A percentile compares a stretch with the other conserved stretches of the same genome.
Conservation (phyloP, 2,797 vertebrate species). For the Falco naumanni region DNA sequence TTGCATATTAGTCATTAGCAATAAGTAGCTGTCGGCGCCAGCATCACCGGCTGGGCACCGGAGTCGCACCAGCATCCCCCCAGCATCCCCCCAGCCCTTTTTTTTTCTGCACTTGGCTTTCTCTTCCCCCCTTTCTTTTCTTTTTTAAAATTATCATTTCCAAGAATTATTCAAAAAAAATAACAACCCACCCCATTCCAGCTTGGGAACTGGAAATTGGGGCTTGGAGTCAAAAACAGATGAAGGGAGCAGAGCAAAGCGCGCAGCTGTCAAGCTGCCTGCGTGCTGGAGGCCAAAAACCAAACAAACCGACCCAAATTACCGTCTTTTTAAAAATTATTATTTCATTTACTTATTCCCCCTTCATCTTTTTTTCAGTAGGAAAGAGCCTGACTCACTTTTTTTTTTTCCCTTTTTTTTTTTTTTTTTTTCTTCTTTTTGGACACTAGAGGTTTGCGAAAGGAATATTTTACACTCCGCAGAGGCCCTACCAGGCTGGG, state of each 20-base stretch:
- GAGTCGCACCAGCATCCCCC: neutral
- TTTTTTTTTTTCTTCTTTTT: neutral
- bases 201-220: neutral
- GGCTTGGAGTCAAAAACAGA: neutral
- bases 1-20: accelerated
- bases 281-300: neutral
- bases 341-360: neutral
- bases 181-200: neutral
- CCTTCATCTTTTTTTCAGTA: neutral
- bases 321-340: neutral
- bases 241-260: neutral
- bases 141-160: neutral
- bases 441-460: neutral
- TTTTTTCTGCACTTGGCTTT: neutral
- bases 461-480: neutral
- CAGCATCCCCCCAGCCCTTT: neutral
- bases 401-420: neutral
- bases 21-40: neutral
- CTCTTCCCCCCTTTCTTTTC: neutral
- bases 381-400: neutral
- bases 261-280: accelerated
- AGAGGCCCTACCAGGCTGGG: neutral
- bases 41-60: neutral
- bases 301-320: neutral
- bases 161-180: neutral